These are phyloP conservation scores for Choreutis nemorana DNA, from an alignment of 2,888 invertebrate species.

Conservation along the genomic window DNA sequence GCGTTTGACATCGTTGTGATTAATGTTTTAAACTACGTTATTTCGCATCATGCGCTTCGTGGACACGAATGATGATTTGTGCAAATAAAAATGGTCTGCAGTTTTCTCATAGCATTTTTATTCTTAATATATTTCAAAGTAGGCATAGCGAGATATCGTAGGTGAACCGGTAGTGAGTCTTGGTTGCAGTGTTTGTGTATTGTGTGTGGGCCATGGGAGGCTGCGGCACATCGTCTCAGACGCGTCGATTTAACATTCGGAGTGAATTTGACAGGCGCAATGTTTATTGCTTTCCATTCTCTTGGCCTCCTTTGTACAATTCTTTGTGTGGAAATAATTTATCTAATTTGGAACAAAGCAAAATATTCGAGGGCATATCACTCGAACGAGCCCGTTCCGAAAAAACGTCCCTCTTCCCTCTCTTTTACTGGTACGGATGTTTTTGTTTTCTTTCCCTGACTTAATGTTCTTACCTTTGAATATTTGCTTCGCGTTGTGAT, in stretches of 20 bases:
- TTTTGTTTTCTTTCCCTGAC: conserved; percentile 3
- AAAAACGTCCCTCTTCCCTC: conserved; percentile 11
- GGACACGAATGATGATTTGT: too few relatives aligned
- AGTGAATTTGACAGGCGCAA: conserved; percentile 50
- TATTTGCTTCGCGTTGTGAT: too few relatives aligned
- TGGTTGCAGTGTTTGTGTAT: too few relatives aligned
- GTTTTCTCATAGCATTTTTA: too few relatives aligned
- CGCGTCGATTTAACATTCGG: conserved; percentile 41
- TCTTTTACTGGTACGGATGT: conserved; percentile 13
- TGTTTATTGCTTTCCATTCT: conserved; percentile 45
- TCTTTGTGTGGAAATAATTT: conserved; percentile 52
- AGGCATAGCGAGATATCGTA: too few relatives aligned
- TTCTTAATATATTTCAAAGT: too few relatives aligned
- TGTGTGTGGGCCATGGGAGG: conserved; percentile 15
- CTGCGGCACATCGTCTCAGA: conserved; percentile 27
- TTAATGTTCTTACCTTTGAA: too few relatives aligned
- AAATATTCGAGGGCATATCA: conserved; percentile 27
- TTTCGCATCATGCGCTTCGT: too few relatives aligned
- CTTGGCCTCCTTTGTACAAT: conserved; percentile 32
- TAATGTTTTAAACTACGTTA: too few relatives aligned
- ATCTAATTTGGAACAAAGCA: conserved; percentile 54
- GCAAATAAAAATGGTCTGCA: too few relatives aligned
- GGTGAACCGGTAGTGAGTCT: too few relatives aligned
- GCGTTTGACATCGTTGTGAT: too few relatives aligned
- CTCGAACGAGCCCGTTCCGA: conserved; percentile 13